Evolutionary conservation across 92 coral and sea anemone genomes (phyloP).

Genomic region (Phenganax subtilis): DNA sequence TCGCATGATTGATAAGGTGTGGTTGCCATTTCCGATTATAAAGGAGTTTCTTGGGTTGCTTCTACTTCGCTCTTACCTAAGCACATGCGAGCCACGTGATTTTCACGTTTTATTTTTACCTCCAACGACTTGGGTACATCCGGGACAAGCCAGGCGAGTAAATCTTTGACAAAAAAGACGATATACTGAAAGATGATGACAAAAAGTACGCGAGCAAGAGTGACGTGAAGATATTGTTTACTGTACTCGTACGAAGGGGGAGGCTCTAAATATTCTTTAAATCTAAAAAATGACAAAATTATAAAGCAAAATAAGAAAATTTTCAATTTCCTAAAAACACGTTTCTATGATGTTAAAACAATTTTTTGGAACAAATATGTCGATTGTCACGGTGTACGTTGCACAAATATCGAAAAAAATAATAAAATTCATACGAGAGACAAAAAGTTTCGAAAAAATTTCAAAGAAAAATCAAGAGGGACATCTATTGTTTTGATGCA

Average conservation of each 20-base stretch:
- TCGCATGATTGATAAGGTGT: conserved; percentile 28
- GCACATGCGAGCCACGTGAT: conserved; percentile 75
- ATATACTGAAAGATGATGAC: conserved; percentile 84
- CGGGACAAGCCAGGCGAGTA: conserved; percentile 86
- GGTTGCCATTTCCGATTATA: neutral
- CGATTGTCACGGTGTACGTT: too few relatives aligned
- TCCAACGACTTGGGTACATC: conserved; percentile 86
- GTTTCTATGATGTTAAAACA: too few relatives aligned
- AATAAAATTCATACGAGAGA: too few relatives aligned
- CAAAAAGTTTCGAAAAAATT: too few relatives aligned
- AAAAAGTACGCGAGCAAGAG: conserved; percentile 73
- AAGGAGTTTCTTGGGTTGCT: conserved; percentile 47
- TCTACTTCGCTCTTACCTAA: conserved; percentile 67
- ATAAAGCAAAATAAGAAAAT: too few relatives aligned
- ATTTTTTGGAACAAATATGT: too few relatives aligned
- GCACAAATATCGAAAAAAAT: too few relatives aligned
- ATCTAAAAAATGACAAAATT: conserved; percentile 4
- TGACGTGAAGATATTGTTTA: conserved; percentile 82
- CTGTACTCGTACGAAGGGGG: conserved; percentile 56
- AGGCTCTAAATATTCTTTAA: conserved; percentile 26
- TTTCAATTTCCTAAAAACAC: neutral
- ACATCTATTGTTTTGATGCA: too few relatives aligned
- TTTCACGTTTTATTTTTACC: conserved; percentile 79
- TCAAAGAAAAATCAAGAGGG: too few relatives aligned
- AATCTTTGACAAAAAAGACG: conserved; percentile 74